Evolutionary conservation across 2,113 vertebrate genomes (phyloP).

Genomic region (Oryzias woworae): DNA sequence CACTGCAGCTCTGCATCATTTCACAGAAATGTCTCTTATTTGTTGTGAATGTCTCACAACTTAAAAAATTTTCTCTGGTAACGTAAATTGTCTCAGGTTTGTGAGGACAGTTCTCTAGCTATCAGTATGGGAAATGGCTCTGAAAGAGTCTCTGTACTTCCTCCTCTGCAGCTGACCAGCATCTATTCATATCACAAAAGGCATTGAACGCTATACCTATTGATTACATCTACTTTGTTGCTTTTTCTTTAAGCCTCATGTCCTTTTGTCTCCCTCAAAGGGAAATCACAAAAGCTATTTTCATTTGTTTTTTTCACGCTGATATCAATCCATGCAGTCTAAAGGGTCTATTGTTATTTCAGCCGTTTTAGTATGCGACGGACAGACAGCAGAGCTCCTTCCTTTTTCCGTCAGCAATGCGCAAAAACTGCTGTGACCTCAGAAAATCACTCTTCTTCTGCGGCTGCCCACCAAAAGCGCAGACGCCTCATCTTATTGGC

Average conservation of each 20-base stretch:
- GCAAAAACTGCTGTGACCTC: constrained; percentile 22
- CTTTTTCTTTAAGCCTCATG: constrained; percentile 33
- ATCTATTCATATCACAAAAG: constrained; percentile 21
- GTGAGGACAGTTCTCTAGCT: not conserved
- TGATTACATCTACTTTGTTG: constrained; percentile 44
- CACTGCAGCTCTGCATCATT: constrained; percentile 29
- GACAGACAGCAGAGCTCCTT: constrained; percentile 9
- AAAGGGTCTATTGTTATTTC: constrained; percentile 35
- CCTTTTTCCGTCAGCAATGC: constrained; percentile 46
- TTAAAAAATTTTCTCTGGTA: no score
- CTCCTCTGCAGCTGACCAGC: constrained; percentile 19
- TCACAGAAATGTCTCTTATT: no score
- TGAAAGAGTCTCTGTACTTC: constrained; percentile 24
- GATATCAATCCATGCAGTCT: constrained; percentile 7
- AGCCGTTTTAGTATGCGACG: constrained; percentile 33
- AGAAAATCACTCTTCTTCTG: constrained; percentile 19
- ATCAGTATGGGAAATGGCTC: constrained; percentile 25
- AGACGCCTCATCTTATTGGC: constrained; percentile 4
- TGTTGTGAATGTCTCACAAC: no score
- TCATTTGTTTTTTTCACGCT: constrained; percentile 19
- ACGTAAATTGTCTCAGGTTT: no score
- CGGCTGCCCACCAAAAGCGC: constrained; percentile 12
- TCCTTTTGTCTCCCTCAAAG: constrained; percentile 27
- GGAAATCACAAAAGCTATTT: constrained; percentile 35
- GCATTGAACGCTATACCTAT: constrained; percentile 50